Base-by-base conservation (phyloP, 2,888 invertebrate species). In the Sipunculus nudus region DNA sequence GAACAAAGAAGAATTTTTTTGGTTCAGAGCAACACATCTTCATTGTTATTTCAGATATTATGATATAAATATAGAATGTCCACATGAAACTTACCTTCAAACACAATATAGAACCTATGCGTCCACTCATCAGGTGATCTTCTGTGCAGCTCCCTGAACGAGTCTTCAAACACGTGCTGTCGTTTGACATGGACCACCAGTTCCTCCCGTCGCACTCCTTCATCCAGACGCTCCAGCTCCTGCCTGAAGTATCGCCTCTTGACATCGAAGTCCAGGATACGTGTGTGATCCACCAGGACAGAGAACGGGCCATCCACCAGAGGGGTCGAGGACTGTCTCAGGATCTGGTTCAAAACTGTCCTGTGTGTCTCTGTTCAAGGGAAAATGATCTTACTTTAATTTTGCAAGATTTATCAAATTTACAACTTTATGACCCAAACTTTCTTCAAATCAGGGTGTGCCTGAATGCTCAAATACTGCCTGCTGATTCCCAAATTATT, bases 61-160 rank as follows among this genome's bases (percentile, higher is more conserved):
- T n/a, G n/a, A n/a, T n/a, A n/a, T n/a, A n/a, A n/a, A n/a, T n/a
- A n/a, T n/a, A n/a, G n/a, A n/a, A n/a, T n/a, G 6, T 8, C 41
- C 31, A 19, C n/a, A 3, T 19, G 6, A 10, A 19, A 53, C 61
- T 53, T 84, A 90, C 92, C 93, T 88, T 94, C 93, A 83, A 94
- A 94, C 0, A 93, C 92, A 76, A 94, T 93, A 80, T 93, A 94
- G 83, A 94, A 94, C 48, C 93, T 86, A 83, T 93, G 92, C 79
- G 93, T 94, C 94, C 94, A 94, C 79, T 94, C 94, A 75, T 92
- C 91, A 0, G 92, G 89, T 40, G 90, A 87, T 52, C 92, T 86
- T 38, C 94, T 88, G 80, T 92, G 92, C 49, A 94, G 86, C 77
- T 94, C 93, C 55, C 93, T 87, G 85, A 92, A 94, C 0, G 93